These are phyloP conservation scores for Eupsilia transversa DNA, from an alignment of 2,888 invertebrate species.

Conservation along the genomic window DNA sequence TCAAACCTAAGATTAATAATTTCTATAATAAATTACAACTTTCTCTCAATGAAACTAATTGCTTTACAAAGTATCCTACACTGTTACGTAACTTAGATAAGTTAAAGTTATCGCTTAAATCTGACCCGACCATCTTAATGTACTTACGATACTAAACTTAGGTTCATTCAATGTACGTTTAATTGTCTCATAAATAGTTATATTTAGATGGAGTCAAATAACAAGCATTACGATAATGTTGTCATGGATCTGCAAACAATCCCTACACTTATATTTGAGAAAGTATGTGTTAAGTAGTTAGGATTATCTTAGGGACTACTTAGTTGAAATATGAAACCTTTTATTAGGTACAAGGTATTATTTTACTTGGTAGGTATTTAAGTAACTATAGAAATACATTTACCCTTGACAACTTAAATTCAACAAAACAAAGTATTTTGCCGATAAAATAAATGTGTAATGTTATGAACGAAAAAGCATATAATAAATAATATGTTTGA, in stretches of 20 bases:
- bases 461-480: background rate
- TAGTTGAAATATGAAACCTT: background rate
- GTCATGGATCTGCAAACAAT: slow-evolving; percentile 20
- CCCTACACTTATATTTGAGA: background rate
- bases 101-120: slow-evolving; percentile 51
- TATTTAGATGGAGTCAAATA: slow-evolving; percentile 17
- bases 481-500: background rate
- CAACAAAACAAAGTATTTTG: background rate
- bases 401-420: background rate
- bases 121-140: slow-evolving; percentile 36
- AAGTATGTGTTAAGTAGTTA: slow-evolving; percentile 4
- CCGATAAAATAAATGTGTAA: no score
- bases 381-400: background rate
- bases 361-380: background rate
- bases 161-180: slow-evolving; percentile 15
- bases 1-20: slow-evolving; percentile 51
- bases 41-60: slow-evolving; percentile 63
- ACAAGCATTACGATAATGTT: background rate
- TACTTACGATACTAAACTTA: slow-evolving; percentile 19
- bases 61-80: slow-evolving; percentile 52
- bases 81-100: slow-evolving; percentile 52
- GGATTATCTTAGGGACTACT: background rate
- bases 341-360: background rate
- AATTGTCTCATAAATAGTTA: slow-evolving; percentile 13
- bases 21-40: slow-evolving; percentile 65